Evolutionary conservation across 2,797 vertebrate genomes (phyloP).

Genomic region (Microtus californicus): DNA sequence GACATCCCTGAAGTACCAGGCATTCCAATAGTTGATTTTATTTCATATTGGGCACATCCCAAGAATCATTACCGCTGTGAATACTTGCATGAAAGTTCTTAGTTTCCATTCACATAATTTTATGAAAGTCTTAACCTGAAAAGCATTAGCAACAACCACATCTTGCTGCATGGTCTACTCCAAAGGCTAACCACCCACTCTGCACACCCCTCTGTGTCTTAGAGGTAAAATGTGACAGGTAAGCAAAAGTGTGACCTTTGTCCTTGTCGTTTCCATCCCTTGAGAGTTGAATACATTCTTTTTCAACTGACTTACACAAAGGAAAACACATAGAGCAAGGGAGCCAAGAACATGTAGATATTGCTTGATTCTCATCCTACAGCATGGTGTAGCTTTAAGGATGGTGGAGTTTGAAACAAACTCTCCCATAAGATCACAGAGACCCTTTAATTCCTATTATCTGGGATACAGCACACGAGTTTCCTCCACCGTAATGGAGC

Average conservation of each 20-base stretch:
- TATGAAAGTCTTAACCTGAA: background rate
- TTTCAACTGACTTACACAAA: slow-evolving; percentile 35
- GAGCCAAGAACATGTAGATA: background rate
- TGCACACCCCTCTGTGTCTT: background rate
- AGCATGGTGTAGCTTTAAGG: background rate
- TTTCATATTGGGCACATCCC: background rate
- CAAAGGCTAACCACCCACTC: background rate
- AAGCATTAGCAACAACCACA: background rate
- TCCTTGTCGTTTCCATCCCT: slow-evolving; percentile 21
- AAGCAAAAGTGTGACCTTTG: background rate
- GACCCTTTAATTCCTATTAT: slow-evolving; percentile 23
- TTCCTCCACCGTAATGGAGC: slow-evolving; percentile 25
- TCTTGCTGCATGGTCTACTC: background rate
- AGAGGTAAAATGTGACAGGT: background rate
- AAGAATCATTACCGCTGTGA: slow-evolving; percentile 14
- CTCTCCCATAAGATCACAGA: background rate
- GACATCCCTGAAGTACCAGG: background rate
- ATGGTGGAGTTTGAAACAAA: slow-evolving; percentile 22
- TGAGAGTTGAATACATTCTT: slow-evolving; percentile 7
- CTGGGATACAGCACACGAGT: background rate
- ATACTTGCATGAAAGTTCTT: background rate
- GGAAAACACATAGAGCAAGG: background rate
- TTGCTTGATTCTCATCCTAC: background rate
- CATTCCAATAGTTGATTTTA: slow-evolving; percentile 27
- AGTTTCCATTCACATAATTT: background rate